Evolutionary conservation across 2,888 invertebrate species (phyloP), one percentile per base, ranked within the genome.

Genomic region (Amaurobius ferox): DNA sequence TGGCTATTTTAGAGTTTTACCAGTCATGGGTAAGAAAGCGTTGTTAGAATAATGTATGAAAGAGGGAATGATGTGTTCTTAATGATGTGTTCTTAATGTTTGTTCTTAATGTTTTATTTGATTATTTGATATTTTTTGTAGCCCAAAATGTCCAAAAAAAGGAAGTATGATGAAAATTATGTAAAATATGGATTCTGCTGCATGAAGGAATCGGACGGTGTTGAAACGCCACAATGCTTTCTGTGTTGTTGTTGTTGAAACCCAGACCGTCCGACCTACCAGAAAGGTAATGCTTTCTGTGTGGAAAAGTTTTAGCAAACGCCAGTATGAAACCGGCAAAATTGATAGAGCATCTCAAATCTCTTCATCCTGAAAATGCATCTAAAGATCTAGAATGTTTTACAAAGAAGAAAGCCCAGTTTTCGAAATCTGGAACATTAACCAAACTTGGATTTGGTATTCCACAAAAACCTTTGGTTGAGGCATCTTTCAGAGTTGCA

Each of bases 241-340:
- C 35, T 66, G 66, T 40, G 67, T 44, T n/a, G n/a, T n/a, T n/a
- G n/a, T n/a, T n/a, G n/a, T n/a, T n/a, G n/a, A n/a, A n/a, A n/a
- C n/a, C n/a, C n/a, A n/a, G n/a, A n/a, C n/a, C n/a, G n/a, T n/a
- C n/a, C n/a, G n/a, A n/a, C n/a, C n/a, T n/a, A n/a, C n/a, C n/a
- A n/a, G n/a, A n/a, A n/a, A n/a, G n/a, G n/a, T n/a, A 70, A 68
- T 77, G 76, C 64, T 61, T 83, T 68, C 55, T 64, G 68, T 77
- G 70, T 70, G 67, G 68, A 73, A 81, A 73, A 55, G 48, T 68
- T 81, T 73, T 81, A 32, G 72, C 67, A 61, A 81, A 74, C 35
- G 55, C 29, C 29, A 81, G 74, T 62, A 81, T 74, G 74, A 81
- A 81, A 39, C 74, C 74, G 35, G 74, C 81, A 74, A 81, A 81